Percentiles rank a stretch among this genome's conserved stretches.
Evolutionary conservation across 2,888 invertebrate species (phyloP).

Genomic region (Creontiades dilutus): DNA sequence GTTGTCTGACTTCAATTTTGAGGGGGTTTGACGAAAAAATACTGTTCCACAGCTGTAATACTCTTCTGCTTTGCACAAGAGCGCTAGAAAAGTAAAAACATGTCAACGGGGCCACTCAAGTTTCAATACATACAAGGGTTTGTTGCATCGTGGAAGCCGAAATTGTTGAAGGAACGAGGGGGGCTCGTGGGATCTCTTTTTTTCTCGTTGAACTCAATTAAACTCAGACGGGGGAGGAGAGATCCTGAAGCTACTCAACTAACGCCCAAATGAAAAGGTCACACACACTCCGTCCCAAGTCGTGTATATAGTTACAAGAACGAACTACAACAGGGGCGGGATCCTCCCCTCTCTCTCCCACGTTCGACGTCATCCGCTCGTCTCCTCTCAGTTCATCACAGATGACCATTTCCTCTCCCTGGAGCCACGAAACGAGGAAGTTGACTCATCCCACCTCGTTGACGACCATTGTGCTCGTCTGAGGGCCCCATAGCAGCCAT

Average conservation of each 20-base stretch:
- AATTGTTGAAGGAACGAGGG: neutral
- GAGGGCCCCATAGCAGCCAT: neutral
- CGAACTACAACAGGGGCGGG: too few species aligned
- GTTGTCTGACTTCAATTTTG: too few species aligned
- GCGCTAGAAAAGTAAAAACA: too few species aligned
- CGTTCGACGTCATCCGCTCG: neutral
- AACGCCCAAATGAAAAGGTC: slow-evolving; percentile 29
- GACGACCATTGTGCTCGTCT: slow-evolving; percentile 7
- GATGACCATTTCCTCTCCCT: slow-evolving; percentile 34
- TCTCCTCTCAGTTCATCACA: slow-evolving; percentile 11
- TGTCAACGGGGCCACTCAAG: too few species aligned
- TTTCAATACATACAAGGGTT: too few species aligned
- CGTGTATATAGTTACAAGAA: too few species aligned
- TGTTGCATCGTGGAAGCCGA: neutral
- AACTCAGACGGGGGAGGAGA: slow-evolving; percentile 9
- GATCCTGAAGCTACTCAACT: slow-evolving; percentile 7
- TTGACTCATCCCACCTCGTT: slow-evolving; percentile 10
- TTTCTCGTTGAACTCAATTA: slow-evolving; percentile 36
- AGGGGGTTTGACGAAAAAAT: too few species aligned
- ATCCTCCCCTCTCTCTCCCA: neutral
- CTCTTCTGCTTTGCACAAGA: too few species aligned
- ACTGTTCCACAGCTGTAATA: too few species aligned
- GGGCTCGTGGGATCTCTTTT: slow-evolving; percentile 20
- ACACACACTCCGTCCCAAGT: neutral
- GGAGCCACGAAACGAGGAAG: slow-evolving; percentile 18